phyloP scores from a whole-genome alignment of 1,140 invertebrate genomes.

The Ruditapes philippinarum region DNA sequence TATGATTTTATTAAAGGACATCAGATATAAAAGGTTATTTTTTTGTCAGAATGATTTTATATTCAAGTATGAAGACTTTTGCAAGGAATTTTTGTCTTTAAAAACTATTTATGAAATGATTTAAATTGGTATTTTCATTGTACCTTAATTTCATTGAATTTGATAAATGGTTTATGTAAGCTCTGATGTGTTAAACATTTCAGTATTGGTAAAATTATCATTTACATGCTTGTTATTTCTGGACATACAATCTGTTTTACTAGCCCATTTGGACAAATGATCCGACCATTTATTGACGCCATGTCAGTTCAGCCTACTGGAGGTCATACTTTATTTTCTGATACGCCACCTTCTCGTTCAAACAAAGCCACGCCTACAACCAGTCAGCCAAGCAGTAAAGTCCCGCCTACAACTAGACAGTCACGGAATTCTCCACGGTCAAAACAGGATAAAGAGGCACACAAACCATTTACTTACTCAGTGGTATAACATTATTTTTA shows the following conservation, averaged over 20 bases:
- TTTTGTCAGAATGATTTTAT: no score
- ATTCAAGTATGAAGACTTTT: no score
- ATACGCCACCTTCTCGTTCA: conserved; percentile 4
- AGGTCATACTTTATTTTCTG: conserved; percentile 78
- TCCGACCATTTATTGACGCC: conserved; percentile 83
- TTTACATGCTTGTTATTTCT: no score
- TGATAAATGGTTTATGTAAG: no score
- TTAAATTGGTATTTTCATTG: no score
- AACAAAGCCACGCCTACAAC: neutral
- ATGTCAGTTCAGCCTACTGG: conserved; percentile 82
- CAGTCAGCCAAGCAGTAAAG: conserved; percentile 1
- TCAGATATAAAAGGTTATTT: no score
- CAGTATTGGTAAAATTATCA: no score
- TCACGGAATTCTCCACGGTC: neutral
- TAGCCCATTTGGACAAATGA: conserved; percentile 85
- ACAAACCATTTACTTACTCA: neutral
- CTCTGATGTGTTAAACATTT: no score
- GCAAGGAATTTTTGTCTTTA: no score
- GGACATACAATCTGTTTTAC: neutral
- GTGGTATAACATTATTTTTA: neutral
- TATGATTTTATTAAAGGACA: no score
- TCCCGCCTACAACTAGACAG: conserved; percentile 2
- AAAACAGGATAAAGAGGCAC: neutral
- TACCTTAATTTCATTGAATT: no score
- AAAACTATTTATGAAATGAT: no score